Conservation (phyloP, 1,140 invertebrate species). For the Globodera ellingtonae region DNA sequence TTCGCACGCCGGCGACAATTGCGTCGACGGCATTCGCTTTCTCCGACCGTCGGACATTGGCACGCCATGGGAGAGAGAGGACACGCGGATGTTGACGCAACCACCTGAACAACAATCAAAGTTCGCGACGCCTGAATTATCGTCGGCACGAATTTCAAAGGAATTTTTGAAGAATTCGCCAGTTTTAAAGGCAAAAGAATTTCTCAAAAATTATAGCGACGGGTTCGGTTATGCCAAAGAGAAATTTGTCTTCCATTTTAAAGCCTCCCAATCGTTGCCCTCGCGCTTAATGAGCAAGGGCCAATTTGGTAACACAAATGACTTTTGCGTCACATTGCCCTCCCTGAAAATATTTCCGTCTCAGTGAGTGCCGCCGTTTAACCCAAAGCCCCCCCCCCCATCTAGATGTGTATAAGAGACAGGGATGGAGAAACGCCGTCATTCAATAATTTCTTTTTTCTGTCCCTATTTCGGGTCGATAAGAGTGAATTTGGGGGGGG, state of each 20-base stretch:
- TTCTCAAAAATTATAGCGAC: no score
- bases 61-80: conserved; percentile 81
- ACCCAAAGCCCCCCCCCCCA: not conserved
- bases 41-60: conserved; percentile 85
- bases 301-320: no score
- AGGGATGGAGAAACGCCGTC: no score
- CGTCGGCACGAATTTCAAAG: no score
- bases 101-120: conserved; percentile 73
- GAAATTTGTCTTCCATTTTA: no score
- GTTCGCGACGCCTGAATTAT: no score
- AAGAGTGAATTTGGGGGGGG: not conserved
- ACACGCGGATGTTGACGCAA: conserved; percentile 88
- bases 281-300: no score
- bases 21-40: conserved; percentile 94
- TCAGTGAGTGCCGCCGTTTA: not conserved
- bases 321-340: not conserved
- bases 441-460: not conserved
- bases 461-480: not conserved
- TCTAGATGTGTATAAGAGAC: no score
- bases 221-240: no score
- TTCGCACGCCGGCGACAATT: conserved; percentile 86
- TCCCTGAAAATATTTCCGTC: not conserved
- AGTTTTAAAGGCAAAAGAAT: no score
- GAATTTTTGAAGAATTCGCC: no score
- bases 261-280: no score